Evolutionary conservation across 2,888 invertebrate species (phyloP), one percentile per base, ranked within the genome.

Genomic region (Lamproptera curius): DNA sequence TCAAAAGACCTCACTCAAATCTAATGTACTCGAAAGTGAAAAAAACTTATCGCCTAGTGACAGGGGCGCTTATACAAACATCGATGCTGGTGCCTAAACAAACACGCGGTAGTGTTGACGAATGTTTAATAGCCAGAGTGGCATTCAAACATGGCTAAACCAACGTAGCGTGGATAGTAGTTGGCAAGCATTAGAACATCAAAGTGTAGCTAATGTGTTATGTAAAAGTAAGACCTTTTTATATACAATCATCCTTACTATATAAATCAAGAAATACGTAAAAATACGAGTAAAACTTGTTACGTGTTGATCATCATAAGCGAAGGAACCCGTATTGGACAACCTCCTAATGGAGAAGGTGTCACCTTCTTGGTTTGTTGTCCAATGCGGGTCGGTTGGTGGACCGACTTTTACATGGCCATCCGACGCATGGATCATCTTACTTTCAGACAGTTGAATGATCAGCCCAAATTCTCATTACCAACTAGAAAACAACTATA

Each of bases 11-110:
- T n/a, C n/a, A n/a, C n/a, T n/a, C n/a, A n/a, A n/a, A n/a, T n/a
- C n/a, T n/a, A n/a, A n/a, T n/a, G n/a, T n/a, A n/a, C n/a, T 2
- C n/a, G 28, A 10, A 52, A 43, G 36, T 42, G 38, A 47, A 39
- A 50, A 36, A 50, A 20, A 48, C 41, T 37, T 38, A 34, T 42
- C 37, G 33, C 33, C 16, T 11, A 37, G 42, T 16, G 33, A 3
- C 38, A 38, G 38, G 13, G 16, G 11, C 38, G 23, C 34, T 38
- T 33, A 16, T 11, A 16, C 33, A 42, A 48, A 48, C 42, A 47
- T 23, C 20, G 9, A 42, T 11, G 16, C 14, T 5, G 23, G 20
- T 33, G 33, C 47, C 33, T 42, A 38, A 42, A 34, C 26, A 48
- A 36, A 42, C 42, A 48, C n/a, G 16, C 38, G 17, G 35, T 37